These are phyloP conservation scores for Alces alces DNA, from an alignment of 2,113 vertebrate species.

Conservation along the genomic window DNA sequence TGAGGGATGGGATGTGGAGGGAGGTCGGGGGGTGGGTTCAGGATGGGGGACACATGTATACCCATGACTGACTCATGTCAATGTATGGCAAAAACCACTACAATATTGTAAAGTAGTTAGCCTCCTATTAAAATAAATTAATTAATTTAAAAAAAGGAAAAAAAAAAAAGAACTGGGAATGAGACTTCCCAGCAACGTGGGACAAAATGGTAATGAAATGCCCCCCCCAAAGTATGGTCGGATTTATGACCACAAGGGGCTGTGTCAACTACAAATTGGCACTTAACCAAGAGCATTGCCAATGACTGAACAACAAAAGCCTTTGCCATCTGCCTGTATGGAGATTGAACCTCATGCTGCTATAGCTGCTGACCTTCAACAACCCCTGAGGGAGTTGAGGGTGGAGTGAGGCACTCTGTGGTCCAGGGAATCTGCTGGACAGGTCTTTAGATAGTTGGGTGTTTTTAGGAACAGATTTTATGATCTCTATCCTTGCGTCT, in stretches of 20 bases:
- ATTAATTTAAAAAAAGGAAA: too few relatives aligned
- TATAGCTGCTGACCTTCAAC: not conserved
- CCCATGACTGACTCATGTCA: not conserved
- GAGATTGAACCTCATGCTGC: not conserved
- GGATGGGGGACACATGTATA: not conserved
- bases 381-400: not conserved
- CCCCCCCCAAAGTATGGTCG: not conserved
- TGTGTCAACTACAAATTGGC: not conserved
- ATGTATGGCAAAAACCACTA: not conserved
- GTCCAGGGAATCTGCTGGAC: not conserved
- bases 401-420: not conserved
- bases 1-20: not conserved
- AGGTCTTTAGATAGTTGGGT: not conserved
- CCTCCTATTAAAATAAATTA: not conserved
- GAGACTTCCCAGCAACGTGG: rapidly evolving
- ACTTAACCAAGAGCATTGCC: not conserved
- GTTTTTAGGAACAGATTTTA: not conserved
- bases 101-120: not conserved
- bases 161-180: not conserved
- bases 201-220: not conserved
- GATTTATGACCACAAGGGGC: not conserved
- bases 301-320: not conserved
- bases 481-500: not conserved
- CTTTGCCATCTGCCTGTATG: not conserved
- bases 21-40: not conserved